Evolutionary conservation across 1,140 invertebrate species (phyloP).

Genomic region (Antheraea mylitta): DNA sequence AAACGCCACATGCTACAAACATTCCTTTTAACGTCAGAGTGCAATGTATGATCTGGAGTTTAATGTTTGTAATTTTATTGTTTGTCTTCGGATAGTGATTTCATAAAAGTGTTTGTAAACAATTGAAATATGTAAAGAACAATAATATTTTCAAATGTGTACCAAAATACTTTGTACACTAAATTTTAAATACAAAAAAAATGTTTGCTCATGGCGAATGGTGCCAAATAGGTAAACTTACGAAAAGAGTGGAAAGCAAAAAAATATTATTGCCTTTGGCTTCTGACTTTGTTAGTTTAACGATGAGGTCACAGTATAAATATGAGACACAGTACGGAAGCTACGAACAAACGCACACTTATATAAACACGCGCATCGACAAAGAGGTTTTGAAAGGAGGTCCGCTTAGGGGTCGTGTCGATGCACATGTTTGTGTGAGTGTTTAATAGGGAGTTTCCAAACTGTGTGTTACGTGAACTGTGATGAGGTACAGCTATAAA

Average conservation of each 20-base stretch:
- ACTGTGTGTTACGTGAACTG: too few relatives aligned
- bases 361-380: too few relatives aligned
- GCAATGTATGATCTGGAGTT: background rate
- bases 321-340: too few relatives aligned
- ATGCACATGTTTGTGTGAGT: too few relatives aligned
- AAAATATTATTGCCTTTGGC: background rate
- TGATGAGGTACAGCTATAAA: background rate
- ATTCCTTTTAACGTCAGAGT: background rate
- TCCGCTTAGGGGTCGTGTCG: too few relatives aligned
- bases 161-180: background rate
- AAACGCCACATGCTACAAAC: too few relatives aligned
- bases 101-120: background rate
- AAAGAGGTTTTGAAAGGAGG: too few relatives aligned
- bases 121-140: background rate
- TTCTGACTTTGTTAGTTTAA: constrained; percentile 1
- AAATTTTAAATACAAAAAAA: background rate
- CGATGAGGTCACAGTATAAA: too few relatives aligned
- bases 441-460: too few relatives aligned
- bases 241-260: background rate
- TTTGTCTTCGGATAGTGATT: background rate
- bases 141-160: background rate
- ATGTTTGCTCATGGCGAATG: background rate
- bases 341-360: too few relatives aligned
- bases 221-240: background rate
- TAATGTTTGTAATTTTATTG: background rate